Evolutionary conservation across 2,888 invertebrate species (phyloP).

Genomic region (Antheraea yamamai): DNA sequence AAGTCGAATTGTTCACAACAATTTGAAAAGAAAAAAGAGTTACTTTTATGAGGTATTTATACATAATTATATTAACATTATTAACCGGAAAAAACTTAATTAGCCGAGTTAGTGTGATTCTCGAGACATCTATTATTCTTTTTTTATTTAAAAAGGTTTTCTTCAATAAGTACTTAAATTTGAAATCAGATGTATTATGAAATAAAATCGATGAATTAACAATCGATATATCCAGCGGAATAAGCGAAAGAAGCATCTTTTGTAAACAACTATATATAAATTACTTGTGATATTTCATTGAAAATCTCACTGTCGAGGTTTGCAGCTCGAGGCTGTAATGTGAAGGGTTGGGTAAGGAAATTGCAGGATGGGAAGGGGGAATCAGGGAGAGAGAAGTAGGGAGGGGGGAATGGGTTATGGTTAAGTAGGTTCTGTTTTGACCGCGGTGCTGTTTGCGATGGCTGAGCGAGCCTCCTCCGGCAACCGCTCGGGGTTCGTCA

Average conservation of each 20-base stretch:
- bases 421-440: conserved; percentile 73
- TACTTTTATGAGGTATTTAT: neutral
- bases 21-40: neutral
- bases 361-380: neutral
- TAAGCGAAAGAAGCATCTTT: neutral
- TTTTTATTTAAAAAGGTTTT: neutral
- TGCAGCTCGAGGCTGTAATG: neutral
- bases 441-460: conserved; percentile 71
- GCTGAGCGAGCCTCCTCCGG: conserved; percentile 95
- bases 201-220: neutral
- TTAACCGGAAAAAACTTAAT: neutral
- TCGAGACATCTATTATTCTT: too few relatives aligned
- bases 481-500: conserved; percentile 93
- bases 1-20: neutral
- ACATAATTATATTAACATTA: neutral
- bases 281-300: conserved; percentile 5
- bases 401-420: conserved; percentile 17
- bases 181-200: neutral
- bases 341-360: neutral
- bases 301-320: neutral
- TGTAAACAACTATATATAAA: neutral
- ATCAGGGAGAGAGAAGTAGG: conserved; percentile 16
- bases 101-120: neutral
- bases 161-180: neutral
- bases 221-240: neutral